Evolutionary conservation across 2,113 vertebrate genomes (phyloP).

Genomic region (Heloderma charlesbogerti): DNA sequence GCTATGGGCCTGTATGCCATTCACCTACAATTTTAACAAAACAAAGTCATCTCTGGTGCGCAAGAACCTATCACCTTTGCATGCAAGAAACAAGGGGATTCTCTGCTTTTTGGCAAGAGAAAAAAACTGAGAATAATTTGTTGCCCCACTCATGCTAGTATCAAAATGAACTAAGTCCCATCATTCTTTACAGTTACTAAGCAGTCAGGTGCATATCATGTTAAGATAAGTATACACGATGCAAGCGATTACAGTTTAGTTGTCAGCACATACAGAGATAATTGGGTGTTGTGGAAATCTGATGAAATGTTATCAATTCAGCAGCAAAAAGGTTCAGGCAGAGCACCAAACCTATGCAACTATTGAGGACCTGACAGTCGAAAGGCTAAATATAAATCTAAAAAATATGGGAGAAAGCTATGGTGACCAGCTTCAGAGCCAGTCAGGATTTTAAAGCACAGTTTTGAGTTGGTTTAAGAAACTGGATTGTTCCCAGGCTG

Average conservation of each 20-base stretch:
- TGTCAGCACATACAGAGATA: neutral
- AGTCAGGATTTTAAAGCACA: neutral
- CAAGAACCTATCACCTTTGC: neutral
- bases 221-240: slow-evolving; percentile 1
- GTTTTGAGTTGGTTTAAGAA: neutral
- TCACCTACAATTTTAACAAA: neutral
- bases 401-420: neutral
- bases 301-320: neutral
- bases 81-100: neutral
- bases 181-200: neutral
- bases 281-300: neutral
- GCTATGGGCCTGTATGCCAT: neutral
- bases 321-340: neutral
- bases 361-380: neutral
- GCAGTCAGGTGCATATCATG: neutral
- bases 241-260: neutral
- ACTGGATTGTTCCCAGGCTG: neutral
- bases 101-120: neutral
- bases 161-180: neutral
- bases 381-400: neutral
- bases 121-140: neutral
- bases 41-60: neutral
- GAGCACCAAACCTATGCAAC: neutral
- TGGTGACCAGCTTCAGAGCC: neutral
- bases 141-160: neutral